Evolutionary conservation across 2,113 vertebrate genomes (phyloP).

Genomic region (Chelonoidis abingdonii): DNA sequence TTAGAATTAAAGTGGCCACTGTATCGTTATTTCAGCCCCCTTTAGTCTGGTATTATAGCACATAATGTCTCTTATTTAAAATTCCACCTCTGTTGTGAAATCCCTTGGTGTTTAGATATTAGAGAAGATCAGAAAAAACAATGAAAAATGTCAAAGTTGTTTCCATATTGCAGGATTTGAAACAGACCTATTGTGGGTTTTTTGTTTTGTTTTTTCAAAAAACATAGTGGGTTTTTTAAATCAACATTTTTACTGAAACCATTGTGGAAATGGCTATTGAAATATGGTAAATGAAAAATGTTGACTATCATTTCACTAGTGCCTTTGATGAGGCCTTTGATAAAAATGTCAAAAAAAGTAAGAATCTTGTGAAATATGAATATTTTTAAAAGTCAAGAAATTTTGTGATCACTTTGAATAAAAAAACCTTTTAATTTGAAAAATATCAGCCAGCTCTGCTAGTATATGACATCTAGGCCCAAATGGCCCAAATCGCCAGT

Average conservation of each 20-base stretch:
- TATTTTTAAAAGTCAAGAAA: neutral
- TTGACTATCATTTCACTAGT: neutral
- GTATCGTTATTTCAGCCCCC: neutral
- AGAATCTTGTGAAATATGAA: neutral
- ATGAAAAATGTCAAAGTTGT: neutral
- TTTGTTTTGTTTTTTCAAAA: neutral
- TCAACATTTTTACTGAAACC: neutral
- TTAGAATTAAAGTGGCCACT: neutral
- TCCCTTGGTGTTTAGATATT: neutral
- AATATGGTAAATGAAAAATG: neutral
- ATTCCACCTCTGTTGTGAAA: neutral
- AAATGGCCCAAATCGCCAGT: neutral
- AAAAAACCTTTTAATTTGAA: neutral
- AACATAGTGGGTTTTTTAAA: neutral
- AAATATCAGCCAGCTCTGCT: neutral
- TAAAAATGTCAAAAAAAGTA: neutral
- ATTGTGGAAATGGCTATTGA: neutral
- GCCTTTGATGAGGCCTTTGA: neutral
- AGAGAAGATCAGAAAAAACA: neutral
- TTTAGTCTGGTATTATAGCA: neutral
- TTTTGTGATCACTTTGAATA: neutral
- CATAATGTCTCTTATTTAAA: accelerated
- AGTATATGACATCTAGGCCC: neutral
- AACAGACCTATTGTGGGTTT: neutral
- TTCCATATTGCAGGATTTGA: neutral